phyloP scores from a whole-genome alignment of 2,113 vertebrate genomes.

The Hydrochoerus hydrochaeris region DNA sequence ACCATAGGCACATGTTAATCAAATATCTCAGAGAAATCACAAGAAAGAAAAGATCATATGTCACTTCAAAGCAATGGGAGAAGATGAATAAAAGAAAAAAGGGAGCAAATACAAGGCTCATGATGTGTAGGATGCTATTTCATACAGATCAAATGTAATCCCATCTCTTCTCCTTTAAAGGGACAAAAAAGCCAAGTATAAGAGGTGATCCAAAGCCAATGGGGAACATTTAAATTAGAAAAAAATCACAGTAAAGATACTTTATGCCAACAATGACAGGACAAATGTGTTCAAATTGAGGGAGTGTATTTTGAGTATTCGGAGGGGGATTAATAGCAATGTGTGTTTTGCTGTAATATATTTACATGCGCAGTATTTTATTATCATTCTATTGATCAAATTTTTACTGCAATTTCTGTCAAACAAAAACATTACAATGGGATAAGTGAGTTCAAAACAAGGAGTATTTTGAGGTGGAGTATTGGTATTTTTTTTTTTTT shows the following conservation, averaged over 20 bases:
- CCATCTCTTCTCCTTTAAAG: background rate
- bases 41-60: background rate
- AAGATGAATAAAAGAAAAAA: background rate
- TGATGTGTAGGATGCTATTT: background rate
- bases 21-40: background rate
- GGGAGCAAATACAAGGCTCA: background rate
- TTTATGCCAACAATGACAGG: background rate
- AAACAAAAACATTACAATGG: background rate
- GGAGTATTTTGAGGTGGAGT: background rate
- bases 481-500: background rate
- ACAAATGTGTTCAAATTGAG: background rate
- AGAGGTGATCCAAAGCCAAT: background rate
- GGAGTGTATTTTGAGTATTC: background rate
- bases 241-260: background rate
- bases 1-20: background rate
- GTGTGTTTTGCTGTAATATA: background rate
- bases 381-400: background rate
- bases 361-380: background rate
- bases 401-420: background rate
- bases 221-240: background rate
- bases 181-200: rapidly evolving
- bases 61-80: background rate
- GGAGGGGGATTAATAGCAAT: background rate
- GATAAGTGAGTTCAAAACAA: background rate
- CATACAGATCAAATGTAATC: background rate